These are phyloP conservation scores for Drosophila pseudotalamancana DNA, from an alignment of 2,888 invertebrate genomes.

Conservation along the genomic window DNA sequence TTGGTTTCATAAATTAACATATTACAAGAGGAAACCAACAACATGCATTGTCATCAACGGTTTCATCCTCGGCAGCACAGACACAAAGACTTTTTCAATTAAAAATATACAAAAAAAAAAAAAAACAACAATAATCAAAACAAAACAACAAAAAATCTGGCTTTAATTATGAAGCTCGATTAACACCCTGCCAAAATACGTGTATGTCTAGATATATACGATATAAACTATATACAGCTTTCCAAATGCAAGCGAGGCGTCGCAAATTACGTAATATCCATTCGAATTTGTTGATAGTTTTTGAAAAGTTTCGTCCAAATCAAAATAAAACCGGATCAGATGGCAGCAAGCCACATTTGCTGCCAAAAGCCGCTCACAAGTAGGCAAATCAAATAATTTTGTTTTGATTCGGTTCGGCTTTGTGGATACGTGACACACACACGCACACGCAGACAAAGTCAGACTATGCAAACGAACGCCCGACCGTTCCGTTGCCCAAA, in stretches of 20 bases:
- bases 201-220: background rate
- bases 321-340: slow-evolving; percentile 63
- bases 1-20: slow-evolving; percentile 62
- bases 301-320: slow-evolving; percentile 51
- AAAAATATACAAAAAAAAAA: slow-evolving; percentile 49
- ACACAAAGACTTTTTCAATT: slow-evolving; percentile 33
- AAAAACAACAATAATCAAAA: slow-evolving; percentile 46
- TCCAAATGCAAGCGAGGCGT: slow-evolving; percentile 53
- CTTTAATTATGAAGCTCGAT: slow-evolving; percentile 65
- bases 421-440: slow-evolving; percentile 55
- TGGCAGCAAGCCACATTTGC: slow-evolving; percentile 22
- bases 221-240: slow-evolving; percentile 32
- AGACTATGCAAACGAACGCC: slow-evolving; percentile 24
- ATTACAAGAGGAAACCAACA: slow-evolving; percentile 31
- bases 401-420: slow-evolving; percentile 46
- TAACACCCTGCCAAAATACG: slow-evolving; percentile 57
- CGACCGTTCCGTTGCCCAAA: slow-evolving; percentile 74
- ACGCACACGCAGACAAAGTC: slow-evolving; percentile 12
- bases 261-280: slow-evolving; percentile 58
- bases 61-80: slow-evolving; percentile 12
- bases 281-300: slow-evolving; percentile 62
- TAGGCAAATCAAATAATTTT: slow-evolving; percentile 54
- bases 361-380: slow-evolving; percentile 29
- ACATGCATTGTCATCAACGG: slow-evolving; percentile 53
- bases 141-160: slow-evolving; percentile 34